Conservation (phyloP, 2,113 vertebrate genomes). For the Pelecanus crispus region DNA sequence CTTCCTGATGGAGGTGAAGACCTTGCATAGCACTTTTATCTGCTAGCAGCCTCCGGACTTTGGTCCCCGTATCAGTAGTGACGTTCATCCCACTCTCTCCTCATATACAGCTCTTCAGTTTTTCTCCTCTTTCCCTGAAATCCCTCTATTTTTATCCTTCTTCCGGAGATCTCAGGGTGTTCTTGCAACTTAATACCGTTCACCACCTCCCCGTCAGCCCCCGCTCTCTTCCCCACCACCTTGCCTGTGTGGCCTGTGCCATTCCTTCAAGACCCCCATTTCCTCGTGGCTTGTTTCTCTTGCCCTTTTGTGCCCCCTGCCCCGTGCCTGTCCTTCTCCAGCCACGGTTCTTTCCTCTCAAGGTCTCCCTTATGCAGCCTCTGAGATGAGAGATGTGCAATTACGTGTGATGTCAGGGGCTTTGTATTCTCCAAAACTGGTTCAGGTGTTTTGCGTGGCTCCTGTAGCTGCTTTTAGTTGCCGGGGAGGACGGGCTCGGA, state of each 20-base stretch:
- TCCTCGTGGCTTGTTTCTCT: neutral
- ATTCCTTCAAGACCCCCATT: neutral
- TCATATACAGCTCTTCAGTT: neutral
- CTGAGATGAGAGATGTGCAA: neutral
- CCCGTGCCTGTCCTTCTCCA: rapidly evolving
- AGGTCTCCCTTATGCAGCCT: neutral
- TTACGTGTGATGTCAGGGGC: neutral
- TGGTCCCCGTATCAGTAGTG: neutral
- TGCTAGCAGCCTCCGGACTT: neutral
- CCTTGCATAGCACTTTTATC: neutral
- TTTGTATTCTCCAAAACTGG: neutral
- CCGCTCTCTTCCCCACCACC: neutral
- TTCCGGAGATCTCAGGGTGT: neutral
- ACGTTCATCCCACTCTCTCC: rapidly evolving
- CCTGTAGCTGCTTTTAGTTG: neutral
- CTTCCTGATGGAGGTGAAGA: neutral
- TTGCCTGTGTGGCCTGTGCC: neutral
- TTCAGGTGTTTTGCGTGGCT: neutral
- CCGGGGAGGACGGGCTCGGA: neutral
- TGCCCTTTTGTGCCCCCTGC: neutral
- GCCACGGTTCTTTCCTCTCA: neutral
- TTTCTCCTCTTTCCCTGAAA: neutral
- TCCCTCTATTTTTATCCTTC: neutral
- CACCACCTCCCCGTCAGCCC: neutral
- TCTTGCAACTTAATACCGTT: neutral